Evolutionary conservation across 2,888 invertebrate genomes (phyloP), one percentile per base, ranked within the genome.

Genomic region (Sphinx pinastri): DNA sequence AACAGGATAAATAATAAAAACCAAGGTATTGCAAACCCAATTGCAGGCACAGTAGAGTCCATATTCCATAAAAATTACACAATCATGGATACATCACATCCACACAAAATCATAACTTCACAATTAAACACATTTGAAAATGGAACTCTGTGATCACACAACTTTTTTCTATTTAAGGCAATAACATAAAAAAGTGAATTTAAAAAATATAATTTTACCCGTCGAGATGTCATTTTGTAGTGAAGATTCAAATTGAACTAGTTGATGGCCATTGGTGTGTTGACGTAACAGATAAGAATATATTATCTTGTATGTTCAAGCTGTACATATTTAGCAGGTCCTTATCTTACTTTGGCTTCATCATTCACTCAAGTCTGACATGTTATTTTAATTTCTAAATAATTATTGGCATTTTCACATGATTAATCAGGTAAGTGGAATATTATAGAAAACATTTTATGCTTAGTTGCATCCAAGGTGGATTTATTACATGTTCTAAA

Each of bases 231-330:
- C 93, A 93, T 94, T 85, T 87, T 92, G 88, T 83, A 79, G 82
- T 80, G 83, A 84, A 86, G 87, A 85, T 85, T 85, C 79, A 79
- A 88, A 86, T 84, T 82, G 81, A 81, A 93, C 92, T 94, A 85
- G 84, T 85, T 87, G 85, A 84, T 83, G 78, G 81, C 80, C 82
- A 87, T 84, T 82, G 81, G 77, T 77, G 74, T 71, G 75, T 84
- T 87, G 86, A 90, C 89, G 84, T 89, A 88, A 87, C 77, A 85
- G 93, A 94, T 93, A 93, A 91, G 84, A 79, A 74, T 79, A 74
- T 82, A 76, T 89, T 91, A 91, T 91, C 89, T 84, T 85, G 81
- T 88, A 77, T 87, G 81, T 79, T 76, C 72, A 81, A 85, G 79
- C 74, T 83, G 84, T 83, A 74, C 73, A 82, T 76, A 76, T 78